Evolutionary conservation across 2,113 vertebrate species (phyloP).

Genomic region (Lepisosteus oculatus): DNA sequence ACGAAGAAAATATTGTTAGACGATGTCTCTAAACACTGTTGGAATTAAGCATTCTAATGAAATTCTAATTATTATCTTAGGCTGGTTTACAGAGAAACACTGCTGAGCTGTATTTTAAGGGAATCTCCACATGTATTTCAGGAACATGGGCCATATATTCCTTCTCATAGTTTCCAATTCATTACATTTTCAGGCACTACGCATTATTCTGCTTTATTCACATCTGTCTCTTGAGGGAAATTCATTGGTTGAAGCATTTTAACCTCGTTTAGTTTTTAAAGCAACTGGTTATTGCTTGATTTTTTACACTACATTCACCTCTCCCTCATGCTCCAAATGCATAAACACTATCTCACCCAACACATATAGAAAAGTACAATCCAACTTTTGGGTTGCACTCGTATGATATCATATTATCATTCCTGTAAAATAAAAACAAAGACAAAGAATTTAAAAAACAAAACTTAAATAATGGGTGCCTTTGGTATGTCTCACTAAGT

Average conservation of each 20-base stretch:
- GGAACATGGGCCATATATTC: slow-evolving; percentile 28
- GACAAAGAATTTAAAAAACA: too few relatives aligned
- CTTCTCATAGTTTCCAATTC: slow-evolving; percentile 60
- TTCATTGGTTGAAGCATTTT: slow-evolving; percentile 63
- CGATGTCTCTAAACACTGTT: too few relatives aligned
- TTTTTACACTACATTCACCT: slow-evolving; percentile 31
- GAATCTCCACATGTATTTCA: slow-evolving; percentile 47
- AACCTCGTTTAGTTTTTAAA: slow-evolving; percentile 66
- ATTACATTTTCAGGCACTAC: slow-evolving; percentile 59
- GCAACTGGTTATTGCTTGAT: slow-evolving; percentile 57
- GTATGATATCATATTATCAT: too few relatives aligned
- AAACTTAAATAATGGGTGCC: too few relatives aligned
- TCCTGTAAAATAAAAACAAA: too few relatives aligned
- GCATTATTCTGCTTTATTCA: slow-evolving; percentile 41
- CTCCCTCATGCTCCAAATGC: background rate
- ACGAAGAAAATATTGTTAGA: too few relatives aligned
- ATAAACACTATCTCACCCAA: background rate
- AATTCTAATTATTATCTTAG: background rate
- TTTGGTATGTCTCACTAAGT: too few relatives aligned
- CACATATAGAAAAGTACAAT: background rate
- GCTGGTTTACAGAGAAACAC: background rate
- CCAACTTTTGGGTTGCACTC: too few relatives aligned
- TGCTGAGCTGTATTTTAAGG: background rate
- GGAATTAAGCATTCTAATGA: too few relatives aligned
- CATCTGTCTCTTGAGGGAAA: slow-evolving; percentile 57